A percentile compares a stretch with the other conserved stretches of the same genome.
phyloP scores from a whole-genome alignment of 2,113 vertebrate genomes.

The Propithecus coquereli region DNA sequence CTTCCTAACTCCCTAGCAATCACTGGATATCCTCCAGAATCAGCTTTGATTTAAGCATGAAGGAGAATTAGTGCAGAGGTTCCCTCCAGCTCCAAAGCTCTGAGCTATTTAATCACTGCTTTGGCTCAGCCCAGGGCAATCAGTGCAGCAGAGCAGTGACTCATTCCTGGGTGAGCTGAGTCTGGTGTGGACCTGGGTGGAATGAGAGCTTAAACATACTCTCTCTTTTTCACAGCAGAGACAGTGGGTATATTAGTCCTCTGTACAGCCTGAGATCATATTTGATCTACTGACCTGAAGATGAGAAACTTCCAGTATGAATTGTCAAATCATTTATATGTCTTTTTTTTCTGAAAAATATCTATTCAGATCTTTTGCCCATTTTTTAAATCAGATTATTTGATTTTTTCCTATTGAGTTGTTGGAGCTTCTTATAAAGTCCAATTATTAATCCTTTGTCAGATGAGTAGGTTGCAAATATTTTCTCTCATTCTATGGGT shows the following conservation, averaged over 20 bases:
- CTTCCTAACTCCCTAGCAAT: slow-evolving; percentile 56
- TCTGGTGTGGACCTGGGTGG: background rate
- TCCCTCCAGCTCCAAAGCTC: slow-evolving; percentile 40
- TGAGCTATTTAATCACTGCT: slow-evolving; percentile 63
- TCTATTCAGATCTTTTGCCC: too few relatives aligned
- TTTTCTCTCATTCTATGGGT: too few relatives aligned
- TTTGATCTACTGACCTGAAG: slow-evolving; percentile 53
- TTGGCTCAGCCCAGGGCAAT: slow-evolving; percentile 42
- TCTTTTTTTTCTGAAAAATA: too few relatives aligned
- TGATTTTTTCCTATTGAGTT: too few relatives aligned
- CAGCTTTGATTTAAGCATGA: slow-evolving; percentile 62
- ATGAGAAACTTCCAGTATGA: slow-evolving; percentile 11
- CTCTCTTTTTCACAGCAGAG: background rate
- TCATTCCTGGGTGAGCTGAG: slow-evolving; percentile 5
- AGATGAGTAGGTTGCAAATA: too few relatives aligned
- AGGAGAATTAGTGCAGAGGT: slow-evolving; percentile 63
- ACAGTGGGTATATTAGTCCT: background rate
- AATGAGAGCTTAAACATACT: slow-evolving; percentile 41
- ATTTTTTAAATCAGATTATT: too few relatives aligned
- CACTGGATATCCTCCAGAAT: slow-evolving; percentile 54
- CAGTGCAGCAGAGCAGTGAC: slow-evolving; percentile 39
- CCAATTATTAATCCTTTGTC: too few relatives aligned
- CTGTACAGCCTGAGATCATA: slow-evolving; percentile 3
- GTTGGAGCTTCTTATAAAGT: too few relatives aligned
- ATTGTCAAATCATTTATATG: background rate